Conservation (phyloP, 1,140 invertebrate species). For the Aphis craccivora region DNA sequence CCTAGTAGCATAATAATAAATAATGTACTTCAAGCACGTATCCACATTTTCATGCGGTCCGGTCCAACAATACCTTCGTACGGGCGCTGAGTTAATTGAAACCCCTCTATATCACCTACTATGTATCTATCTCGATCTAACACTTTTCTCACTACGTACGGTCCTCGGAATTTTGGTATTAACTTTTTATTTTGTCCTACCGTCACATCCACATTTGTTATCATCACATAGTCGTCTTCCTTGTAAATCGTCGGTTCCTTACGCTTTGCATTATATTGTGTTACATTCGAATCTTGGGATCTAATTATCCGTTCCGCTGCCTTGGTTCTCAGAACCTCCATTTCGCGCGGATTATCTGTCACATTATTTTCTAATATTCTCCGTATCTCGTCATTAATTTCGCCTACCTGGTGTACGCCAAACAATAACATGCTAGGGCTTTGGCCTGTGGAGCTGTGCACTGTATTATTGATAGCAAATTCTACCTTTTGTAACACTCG, state of each 20-base stretch:
- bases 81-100: background rate
- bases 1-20: too few relatives aligned
- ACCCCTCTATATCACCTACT: background rate
- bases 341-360: background rate
- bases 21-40: too few relatives aligned
- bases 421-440: too few relatives aligned
- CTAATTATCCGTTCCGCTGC: background rate
- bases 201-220: background rate
- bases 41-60: too few relatives aligned
- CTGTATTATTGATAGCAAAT: too few relatives aligned
- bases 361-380: background rate
- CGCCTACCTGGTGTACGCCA: too few relatives aligned
- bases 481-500: background rate
- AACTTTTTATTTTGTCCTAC: background rate
- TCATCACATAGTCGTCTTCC: background rate
- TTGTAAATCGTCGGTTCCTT: background rate
- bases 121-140: background rate
- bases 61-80: background rate
- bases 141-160: background rate
- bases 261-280: background rate
- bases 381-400: background rate
- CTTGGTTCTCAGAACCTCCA: background rate
- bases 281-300: background rate
- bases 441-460: too few relatives aligned
- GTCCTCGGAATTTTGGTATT: background rate